phyloP scores from a whole-genome alignment of 1,140 invertebrate genomes.

The Zophobas atratus region DNA sequence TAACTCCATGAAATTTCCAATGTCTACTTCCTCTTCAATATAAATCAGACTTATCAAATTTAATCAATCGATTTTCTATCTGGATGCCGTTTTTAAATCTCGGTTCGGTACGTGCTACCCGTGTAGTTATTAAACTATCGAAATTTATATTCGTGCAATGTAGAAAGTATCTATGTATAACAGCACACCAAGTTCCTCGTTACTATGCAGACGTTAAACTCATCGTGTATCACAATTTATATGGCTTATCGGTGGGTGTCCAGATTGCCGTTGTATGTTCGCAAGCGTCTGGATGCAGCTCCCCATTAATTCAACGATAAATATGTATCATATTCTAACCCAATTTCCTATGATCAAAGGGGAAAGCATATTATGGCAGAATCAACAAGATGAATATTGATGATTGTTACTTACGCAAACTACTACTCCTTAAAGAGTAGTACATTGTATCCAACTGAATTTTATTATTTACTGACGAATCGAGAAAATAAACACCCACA shows the following conservation, averaged over 20 bases:
- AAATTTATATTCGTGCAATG: constrained; percentile 23
- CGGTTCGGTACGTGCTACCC: not conserved
- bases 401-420: not conserved
- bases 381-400: constrained; percentile 2
- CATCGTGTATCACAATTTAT: constrained; percentile 42
- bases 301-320: constrained; percentile 15
- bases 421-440: not conserved
- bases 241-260: constrained; percentile 33
- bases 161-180: constrained; percentile 33
- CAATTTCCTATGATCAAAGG: constrained; percentile 26
- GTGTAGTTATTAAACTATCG: constrained; percentile 7
- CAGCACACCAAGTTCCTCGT: constrained; percentile 22
- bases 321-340: constrained; percentile 25
- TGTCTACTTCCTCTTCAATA: constrained; percentile 8
- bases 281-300: constrained; percentile 11
- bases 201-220: constrained; percentile 35
- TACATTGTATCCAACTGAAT: not conserved
- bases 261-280: constrained; percentile 28
- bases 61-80: constrained; percentile 11
- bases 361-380: not conserved
- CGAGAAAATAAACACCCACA: not conserved
- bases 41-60: constrained; percentile 35
- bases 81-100: not conserved
- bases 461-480: not conserved
- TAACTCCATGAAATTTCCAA: constrained; percentile 2